Evolutionary conservation across 2,797 vertebrate genomes (phyloP).

Genomic region (Neosilurus mollespiculum): DNA sequence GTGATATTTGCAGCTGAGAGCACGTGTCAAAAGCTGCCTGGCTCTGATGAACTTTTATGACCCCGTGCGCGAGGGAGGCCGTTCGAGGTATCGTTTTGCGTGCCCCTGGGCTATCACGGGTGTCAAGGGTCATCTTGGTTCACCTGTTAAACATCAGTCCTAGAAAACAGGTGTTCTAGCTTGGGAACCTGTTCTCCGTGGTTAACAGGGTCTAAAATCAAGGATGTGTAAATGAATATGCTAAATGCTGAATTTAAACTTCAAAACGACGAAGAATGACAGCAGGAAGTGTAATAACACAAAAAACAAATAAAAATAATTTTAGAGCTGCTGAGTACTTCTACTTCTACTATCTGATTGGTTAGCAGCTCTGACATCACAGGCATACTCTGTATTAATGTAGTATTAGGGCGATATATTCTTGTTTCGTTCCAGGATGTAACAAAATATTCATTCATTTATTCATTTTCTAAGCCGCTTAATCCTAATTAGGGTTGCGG

Average conservation of each 20-base stretch:
- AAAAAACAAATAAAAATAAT: background rate
- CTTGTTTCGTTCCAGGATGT: background rate
- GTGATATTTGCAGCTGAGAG: conserved; percentile 51
- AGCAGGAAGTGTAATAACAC: background rate
- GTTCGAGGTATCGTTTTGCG: conserved; percentile 51
- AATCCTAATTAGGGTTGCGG: too few species aligned
- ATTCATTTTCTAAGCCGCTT: too few species aligned
- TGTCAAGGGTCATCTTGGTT: conserved; percentile 42
- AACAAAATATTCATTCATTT: too few species aligned
- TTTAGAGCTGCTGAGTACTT: background rate
- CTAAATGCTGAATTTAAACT: background rate
- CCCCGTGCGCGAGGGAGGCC: conserved; percentile 21
- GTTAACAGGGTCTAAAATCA: background rate
- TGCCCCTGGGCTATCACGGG: conserved; percentile 41
- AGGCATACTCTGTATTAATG: background rate
- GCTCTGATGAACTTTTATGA: conserved; percentile 58
- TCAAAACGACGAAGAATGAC: background rate
- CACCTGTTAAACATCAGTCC: conserved; percentile 45
- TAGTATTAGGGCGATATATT: background rate
- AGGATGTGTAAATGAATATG: background rate
- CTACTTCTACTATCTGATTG: background rate
- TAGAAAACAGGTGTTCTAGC: conserved; percentile 1
- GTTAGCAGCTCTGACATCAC: background rate
- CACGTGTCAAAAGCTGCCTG: conserved; percentile 42
- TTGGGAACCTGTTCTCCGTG: too few species aligned